A percentile compares a stretch with the other conserved stretches of the same genome.
Conservation (phyloP, 2,888 invertebrate genomes). For the Aphodius sticticus region DNA sequence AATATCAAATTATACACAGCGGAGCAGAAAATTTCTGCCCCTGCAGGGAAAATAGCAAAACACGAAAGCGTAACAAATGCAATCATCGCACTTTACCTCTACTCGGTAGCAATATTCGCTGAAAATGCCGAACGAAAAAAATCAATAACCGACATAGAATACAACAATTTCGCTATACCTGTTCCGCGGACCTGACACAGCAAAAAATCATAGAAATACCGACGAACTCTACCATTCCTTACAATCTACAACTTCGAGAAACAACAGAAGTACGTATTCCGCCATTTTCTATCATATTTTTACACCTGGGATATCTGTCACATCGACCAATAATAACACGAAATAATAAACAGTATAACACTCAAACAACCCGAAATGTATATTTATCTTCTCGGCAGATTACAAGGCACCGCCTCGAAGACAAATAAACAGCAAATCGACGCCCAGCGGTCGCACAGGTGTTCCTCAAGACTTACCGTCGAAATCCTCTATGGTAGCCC, state of each 20-base stretch:
- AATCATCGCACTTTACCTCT: neutral
- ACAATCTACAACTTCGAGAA: conserved; percentile 7
- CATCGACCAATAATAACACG: neutral
- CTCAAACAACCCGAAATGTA: neutral
- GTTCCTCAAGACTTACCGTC: neutral
- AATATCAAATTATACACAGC: neutral
- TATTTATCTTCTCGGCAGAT: neutral
- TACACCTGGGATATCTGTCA: conserved; percentile 14
- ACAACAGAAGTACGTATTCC: conserved; percentile 7
- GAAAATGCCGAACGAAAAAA: neutral
- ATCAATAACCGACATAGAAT: neutral
- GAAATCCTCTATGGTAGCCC: conserved; percentile 14
- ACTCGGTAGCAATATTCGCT: neutral
- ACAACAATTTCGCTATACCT: neutral
- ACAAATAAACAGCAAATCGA: neutral
- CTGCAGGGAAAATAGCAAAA: neutral
- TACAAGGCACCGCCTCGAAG: neutral
- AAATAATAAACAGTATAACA: neutral
- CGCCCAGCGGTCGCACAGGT: neutral
- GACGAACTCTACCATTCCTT: neutral
- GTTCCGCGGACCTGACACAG: neutral
- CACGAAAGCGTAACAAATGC: neutral
- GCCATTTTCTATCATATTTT: conserved; percentile 21
- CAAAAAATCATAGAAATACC: conserved; percentile 4
- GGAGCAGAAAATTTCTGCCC: neutral